phyloP scores from a whole-genome alignment of 2,797 vertebrate species.

The Podarcis lilfordi region DNA sequence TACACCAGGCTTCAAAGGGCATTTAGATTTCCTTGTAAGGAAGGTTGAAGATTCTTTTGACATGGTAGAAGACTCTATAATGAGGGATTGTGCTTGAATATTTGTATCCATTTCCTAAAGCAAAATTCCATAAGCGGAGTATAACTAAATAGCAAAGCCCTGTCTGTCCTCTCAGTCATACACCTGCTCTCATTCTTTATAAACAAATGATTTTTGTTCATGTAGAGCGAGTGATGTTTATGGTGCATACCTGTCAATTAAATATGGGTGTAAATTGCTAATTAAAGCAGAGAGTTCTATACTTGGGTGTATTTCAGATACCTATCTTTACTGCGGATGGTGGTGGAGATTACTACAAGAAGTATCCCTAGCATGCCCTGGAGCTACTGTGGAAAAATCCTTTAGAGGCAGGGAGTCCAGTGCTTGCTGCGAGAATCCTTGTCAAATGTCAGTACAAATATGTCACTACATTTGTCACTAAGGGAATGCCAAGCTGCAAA shows the following conservation, averaged over 20 bases:
- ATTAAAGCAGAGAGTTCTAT: slow-evolving; percentile 5
- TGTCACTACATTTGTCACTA: neutral
- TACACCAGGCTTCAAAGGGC: slow-evolving; percentile 84
- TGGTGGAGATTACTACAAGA: neutral
- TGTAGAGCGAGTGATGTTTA: neutral
- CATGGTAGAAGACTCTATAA: neutral
- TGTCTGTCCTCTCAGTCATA: neutral
- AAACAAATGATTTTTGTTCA: neutral
- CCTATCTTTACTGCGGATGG: neutral
- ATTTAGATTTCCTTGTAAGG: slow-evolving; percentile 84
- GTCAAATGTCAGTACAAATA: neutral
- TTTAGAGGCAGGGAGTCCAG: neutral
- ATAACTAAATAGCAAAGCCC: neutral
- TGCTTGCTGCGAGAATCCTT: neutral
- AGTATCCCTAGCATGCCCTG: neutral
- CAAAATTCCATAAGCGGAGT: neutral
- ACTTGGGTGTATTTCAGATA: neutral
- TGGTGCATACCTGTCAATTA: slow-evolving; percentile 5
- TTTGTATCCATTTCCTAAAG: neutral
- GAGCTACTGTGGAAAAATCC: neutral
- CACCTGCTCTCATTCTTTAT: neutral
- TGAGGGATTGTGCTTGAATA: neutral
- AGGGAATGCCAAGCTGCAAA: neutral
- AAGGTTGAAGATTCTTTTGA: slow-evolving; percentile 77
- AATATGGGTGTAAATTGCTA: neutral